Percentiles rank a stretch among this genome's conserved stretches.
These are phyloP conservation scores for Oedothorax gibbosus DNA, from an alignment of 1,140 invertebrate genomes.

Conservation along the genomic window DNA sequence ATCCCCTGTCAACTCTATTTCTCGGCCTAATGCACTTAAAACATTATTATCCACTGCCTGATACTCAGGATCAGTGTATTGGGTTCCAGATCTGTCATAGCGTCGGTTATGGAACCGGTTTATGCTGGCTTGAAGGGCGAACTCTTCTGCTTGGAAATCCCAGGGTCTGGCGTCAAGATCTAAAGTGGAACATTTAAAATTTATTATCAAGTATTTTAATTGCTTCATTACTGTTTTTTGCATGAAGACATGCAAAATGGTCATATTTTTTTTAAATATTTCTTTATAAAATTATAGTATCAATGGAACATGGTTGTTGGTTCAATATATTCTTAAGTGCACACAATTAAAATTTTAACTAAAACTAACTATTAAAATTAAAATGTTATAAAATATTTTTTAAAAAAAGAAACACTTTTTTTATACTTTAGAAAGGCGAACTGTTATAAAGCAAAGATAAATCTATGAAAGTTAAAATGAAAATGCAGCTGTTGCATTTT, in stretches of 20 bases:
- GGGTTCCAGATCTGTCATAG: slow-evolving; percentile 73
- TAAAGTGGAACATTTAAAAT: slow-evolving; percentile 65
- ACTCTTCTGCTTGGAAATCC: slow-evolving; percentile 99
- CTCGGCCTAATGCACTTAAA: slow-evolving; percentile 81
- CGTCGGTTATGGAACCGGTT: slow-evolving; percentile 95
- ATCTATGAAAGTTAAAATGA: too few relatives aligned
- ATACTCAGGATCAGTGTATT: slow-evolving; percentile 76
- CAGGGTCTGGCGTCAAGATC: slow-evolving; percentile 97
- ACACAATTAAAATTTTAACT: not conserved
- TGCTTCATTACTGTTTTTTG: too few relatives aligned
- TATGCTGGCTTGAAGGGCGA: slow-evolving; percentile 89
- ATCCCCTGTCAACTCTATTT: slow-evolving; percentile 86
- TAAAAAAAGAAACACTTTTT: too few relatives aligned
- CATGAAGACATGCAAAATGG: too few relatives aligned
- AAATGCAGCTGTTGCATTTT: too few relatives aligned
- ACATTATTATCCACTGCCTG: slow-evolving; percentile 88
- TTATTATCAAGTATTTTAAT: too few relatives aligned
- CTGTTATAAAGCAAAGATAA: too few relatives aligned
- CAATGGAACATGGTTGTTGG: too few relatives aligned
- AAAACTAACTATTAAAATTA: not conserved
- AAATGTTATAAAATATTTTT: not conserved
- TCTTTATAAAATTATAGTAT: too few relatives aligned
- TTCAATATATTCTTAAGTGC: too few relatives aligned
- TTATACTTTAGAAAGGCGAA: too few relatives aligned
- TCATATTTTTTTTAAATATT: too few relatives aligned